These are phyloP conservation scores for Ligdia adustata DNA, from an alignment of 2,888 invertebrate genomes.

Conservation along the genomic window DNA sequence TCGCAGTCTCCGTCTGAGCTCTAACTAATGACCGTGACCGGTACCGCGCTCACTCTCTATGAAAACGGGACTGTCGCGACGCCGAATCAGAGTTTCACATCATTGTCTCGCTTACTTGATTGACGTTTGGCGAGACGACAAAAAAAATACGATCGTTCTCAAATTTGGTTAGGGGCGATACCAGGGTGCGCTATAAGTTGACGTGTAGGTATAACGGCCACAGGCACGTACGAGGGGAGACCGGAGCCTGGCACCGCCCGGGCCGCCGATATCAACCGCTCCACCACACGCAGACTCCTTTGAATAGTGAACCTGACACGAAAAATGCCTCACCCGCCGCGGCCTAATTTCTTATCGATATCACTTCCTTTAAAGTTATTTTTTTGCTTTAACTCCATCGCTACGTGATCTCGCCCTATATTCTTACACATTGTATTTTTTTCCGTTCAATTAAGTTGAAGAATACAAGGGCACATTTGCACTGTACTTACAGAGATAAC, in stretches of 20 bases:
- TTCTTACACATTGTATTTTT: not conserved
- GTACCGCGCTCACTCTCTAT: constrained; percentile 64
- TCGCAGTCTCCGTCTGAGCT: constrained; percentile 45
- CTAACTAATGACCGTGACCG: constrained; percentile 67
- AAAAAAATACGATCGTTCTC: constrained; percentile 37
- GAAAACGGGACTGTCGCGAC: constrained; percentile 55
- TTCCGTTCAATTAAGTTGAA: constrained; percentile 11
- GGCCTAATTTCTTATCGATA: constrained; percentile 38
- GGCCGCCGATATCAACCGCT: constrained; percentile 57
- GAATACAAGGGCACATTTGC: constrained; percentile 22
- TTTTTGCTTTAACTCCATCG: constrained; percentile 5
- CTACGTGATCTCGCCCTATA: not conserved
- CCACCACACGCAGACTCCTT: constrained; percentile 64
- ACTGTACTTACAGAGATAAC: constrained; percentile 35
- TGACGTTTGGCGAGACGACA: constrained; percentile 45
- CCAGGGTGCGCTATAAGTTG: constrained; percentile 44
- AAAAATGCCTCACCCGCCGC: constrained; percentile 47
- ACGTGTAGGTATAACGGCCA: constrained; percentile 62
- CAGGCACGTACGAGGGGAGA: constrained; percentile 53
- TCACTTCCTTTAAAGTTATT: constrained; percentile 20
- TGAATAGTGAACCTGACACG: constrained; percentile 54
- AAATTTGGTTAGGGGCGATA: constrained; percentile 41
- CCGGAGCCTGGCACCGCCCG: constrained; percentile 75
- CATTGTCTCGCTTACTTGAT: constrained; percentile 48
- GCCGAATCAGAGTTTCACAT: constrained; percentile 36